phyloP scores from a whole-genome alignment of 2,797 vertebrate genomes.

The Hypotaenidia philippensis region DNA sequence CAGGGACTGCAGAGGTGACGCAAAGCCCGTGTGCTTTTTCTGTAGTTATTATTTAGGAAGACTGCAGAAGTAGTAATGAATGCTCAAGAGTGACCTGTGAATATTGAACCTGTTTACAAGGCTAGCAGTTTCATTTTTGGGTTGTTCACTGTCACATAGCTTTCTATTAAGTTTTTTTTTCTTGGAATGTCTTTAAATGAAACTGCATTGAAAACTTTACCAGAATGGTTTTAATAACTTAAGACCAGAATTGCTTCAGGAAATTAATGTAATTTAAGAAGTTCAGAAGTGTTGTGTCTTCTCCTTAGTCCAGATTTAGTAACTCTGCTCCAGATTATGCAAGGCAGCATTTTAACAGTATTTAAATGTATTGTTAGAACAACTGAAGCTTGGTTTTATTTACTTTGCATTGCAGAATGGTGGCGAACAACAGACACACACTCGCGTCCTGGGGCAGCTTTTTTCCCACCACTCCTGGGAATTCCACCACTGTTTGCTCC shows the following conservation, averaged over 20 bases:
- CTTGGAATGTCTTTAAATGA: not conserved
- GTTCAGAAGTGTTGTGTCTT: not conserved
- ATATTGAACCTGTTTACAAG: not conserved
- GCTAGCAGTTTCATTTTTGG: not conserved
- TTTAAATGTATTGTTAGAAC: not conserved
- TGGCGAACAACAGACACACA: constrained; percentile 87
- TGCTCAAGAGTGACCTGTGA: not conserved
- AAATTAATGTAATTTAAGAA: not conserved
- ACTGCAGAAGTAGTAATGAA: not conserved
- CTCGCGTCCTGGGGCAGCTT: constrained; percentile 82
- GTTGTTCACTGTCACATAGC: not conserved
- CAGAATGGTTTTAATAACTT: not conserved
- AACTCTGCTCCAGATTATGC: not conserved
- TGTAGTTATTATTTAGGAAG: not conserved
- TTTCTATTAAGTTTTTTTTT: not conserved
- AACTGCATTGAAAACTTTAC: not conserved
- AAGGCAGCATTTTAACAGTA: not conserved
- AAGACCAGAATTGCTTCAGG: not conserved
- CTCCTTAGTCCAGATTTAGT: not conserved
- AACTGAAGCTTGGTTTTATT: constrained; percentile 15
- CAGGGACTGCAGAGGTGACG: not conserved
- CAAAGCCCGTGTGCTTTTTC: not conserved
- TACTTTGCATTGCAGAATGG: constrained; percentile 85
- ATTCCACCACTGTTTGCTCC: constrained; percentile 89
- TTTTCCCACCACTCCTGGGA: constrained; percentile 90